Evolutionary conservation across 2,888 invertebrate species (phyloP).

Genomic region (Diaperis boleti): DNA sequence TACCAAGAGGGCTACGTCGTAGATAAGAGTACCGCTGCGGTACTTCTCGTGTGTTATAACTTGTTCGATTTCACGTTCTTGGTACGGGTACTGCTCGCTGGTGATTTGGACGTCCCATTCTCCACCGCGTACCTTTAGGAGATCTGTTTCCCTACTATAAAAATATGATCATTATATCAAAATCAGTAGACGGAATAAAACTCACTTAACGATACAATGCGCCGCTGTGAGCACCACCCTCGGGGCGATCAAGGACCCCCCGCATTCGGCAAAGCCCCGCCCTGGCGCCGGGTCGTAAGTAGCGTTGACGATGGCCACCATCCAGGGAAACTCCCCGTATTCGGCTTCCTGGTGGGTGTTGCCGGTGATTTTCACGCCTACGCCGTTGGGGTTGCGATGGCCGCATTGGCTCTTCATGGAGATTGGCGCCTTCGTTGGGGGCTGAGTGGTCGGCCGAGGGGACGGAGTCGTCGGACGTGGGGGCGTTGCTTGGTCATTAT

Average conservation of each 20-base stretch:
- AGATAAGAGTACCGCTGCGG: slow-evolving; percentile 58
- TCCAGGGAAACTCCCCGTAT: slow-evolving; percentile 88
- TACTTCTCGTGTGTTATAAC: slow-evolving; percentile 69
- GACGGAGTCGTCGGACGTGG: slow-evolving; percentile 53
- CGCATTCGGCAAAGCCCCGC: slow-evolving; percentile 73
- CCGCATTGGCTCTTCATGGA: slow-evolving; percentile 71
- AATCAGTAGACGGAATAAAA: too few species aligned
- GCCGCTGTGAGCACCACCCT: slow-evolving; percentile 84
- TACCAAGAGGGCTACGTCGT: slow-evolving; percentile 81
- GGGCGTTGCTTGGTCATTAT: too few species aligned
- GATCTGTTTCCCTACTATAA: slow-evolving; percentile 34
- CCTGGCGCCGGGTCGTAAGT: slow-evolving; percentile 68
- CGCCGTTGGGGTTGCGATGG: slow-evolving; percentile 76
- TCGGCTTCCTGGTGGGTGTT: slow-evolving; percentile 76
- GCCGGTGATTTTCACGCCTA: slow-evolving; percentile 78
- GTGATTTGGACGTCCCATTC: slow-evolving; percentile 88
- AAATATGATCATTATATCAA: not conserved
- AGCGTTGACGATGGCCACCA: slow-evolving; percentile 77
- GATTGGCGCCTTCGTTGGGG: slow-evolving; percentile 10
- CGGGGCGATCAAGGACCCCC: slow-evolving; percentile 83
- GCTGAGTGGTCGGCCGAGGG: slow-evolving; percentile 50
- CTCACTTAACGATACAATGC: slow-evolving; percentile 75
- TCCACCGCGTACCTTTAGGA: slow-evolving; percentile 73
- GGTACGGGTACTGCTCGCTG: slow-evolving; percentile 77
- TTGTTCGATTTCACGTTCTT: slow-evolving; percentile 74